A percentile compares a stretch with the other conserved stretches of the same genome.
Evolutionary conservation across 92 coral and sea anemone genomes (phyloP).

Genomic region (Paramuricea clavata): DNA sequence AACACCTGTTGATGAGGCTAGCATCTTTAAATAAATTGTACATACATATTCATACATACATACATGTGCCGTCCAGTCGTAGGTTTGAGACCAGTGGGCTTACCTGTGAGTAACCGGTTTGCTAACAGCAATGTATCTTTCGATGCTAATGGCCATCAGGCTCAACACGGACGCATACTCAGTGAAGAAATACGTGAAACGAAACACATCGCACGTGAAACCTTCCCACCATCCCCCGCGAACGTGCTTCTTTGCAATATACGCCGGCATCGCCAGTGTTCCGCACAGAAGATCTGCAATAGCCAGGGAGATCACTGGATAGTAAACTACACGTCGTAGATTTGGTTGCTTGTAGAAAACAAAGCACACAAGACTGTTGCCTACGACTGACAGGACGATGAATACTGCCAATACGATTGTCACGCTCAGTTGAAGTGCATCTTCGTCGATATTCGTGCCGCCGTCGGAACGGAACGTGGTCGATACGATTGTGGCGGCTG

Average conservation of each 20-base stretch:
- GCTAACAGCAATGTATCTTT: conserved; percentile 87
- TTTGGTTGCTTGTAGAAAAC: conserved; percentile 86
- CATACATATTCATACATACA: too few relatives aligned
- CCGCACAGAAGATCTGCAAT: conserved; percentile 91
- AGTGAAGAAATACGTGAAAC: conserved; percentile 89
- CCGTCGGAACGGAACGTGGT: background rate
- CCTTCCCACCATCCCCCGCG: conserved; percentile 55
- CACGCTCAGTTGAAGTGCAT: conserved; percentile 3
- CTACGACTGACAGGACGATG: conserved; percentile 80
- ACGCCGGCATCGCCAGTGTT: conserved; percentile 90
- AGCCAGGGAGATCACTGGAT: conserved; percentile 87
- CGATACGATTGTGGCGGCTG: background rate
- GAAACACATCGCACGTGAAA: conserved; percentile 72
- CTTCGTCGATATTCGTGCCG: conserved; percentile 3
- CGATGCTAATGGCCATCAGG: conserved; percentile 88
- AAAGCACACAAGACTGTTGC: conserved; percentile 84
- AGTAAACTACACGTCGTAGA: conserved; percentile 83
- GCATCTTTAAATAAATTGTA: too few relatives aligned
- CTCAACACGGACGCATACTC: conserved; percentile 96
- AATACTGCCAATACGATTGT: conserved; percentile 66
- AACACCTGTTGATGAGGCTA: too few relatives aligned
- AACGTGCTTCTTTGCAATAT: conserved; percentile 87
- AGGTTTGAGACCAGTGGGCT: too few relatives aligned
- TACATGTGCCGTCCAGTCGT: too few relatives aligned
- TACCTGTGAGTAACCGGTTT: conserved; percentile 79